Base-by-base conservation (phyloP, 2,888 invertebrate genomes). In the Pyrochroa serraticornis region DNA sequence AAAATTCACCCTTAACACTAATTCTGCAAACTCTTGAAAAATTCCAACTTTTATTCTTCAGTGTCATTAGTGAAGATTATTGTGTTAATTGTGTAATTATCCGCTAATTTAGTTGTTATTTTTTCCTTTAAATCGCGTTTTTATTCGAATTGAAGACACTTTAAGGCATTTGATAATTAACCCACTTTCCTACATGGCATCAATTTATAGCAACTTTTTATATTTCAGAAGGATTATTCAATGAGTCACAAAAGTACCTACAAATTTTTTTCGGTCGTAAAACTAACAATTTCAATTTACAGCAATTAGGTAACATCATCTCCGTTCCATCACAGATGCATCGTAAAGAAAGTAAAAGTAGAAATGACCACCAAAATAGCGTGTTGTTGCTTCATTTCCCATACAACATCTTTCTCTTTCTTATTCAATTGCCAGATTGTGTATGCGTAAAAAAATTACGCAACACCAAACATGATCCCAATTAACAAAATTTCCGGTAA, bases 341-440 rank as follows among this genome's bases (percentile, higher is more conserved):
- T 5, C 22, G 43, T 43, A 43, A 45, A 36, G 52, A 56, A 56
- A 56, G 56, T 50, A 56, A 56, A 50, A 50, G 56, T 37, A 8
- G 3, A 37, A 33, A 34, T 31, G 10, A 33, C 30, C 43, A 50
- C 32, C 35, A 30, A 42, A 37, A 31, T 36, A 52, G 22, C 42
- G 41, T 12, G n/a, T 33, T n/a, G 35, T 47, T 55, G 43, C 46
- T 55, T 48, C 54, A 55, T 48, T 48, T 55, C 51, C 47, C 47
- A 32, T 43, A 41, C 45, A 57, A 33, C 56, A 44, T 56, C 56
- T 56, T 41, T 44, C 38, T 31, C 44, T 44, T 33, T 31, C 44
- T 49, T 54, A 47, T 42, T 42, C 46, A 53, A 54, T 54, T 53
- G 46, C 35, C 39, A 33, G 36, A 30, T 30, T 14, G 7, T 13